These are phyloP conservation scores for Hirtodrosophila duncani DNA, from an alignment of 2,888 invertebrate species.

Conservation along the genomic window DNA sequence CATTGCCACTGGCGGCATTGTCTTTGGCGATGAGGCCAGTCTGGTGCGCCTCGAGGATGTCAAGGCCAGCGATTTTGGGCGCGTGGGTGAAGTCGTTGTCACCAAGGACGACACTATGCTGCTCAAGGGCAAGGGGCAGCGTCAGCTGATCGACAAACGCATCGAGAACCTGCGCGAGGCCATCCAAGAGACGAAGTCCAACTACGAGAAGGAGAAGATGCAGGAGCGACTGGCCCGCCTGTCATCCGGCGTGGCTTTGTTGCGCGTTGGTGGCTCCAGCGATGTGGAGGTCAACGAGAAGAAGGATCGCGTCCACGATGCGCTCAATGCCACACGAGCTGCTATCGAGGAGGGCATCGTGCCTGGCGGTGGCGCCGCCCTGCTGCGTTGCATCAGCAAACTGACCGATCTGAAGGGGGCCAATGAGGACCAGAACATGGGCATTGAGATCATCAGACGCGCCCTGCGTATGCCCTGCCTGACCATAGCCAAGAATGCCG, in stretches of 20 bases:
- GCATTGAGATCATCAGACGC: constrained; percentile 91
- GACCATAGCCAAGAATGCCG: constrained; percentile 95
- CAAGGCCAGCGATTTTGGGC: constrained; percentile 87
- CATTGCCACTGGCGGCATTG: constrained; percentile 91
- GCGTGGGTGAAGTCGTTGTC: constrained; percentile 90
- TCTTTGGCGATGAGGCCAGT: constrained; percentile 95
- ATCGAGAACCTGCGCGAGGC: constrained; percentile 90
- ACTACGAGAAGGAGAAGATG: constrained; percentile 96
- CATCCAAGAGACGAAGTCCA: constrained; percentile 90
- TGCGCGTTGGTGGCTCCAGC: constrained; percentile 91
- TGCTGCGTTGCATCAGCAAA: constrained; percentile 87
- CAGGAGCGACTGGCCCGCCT: constrained; percentile 93
- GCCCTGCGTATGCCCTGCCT: constrained; percentile 93
- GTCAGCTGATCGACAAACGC: constrained; percentile 88
- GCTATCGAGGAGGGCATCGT: constrained; percentile 98
- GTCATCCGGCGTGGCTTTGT: constrained; percentile 88
- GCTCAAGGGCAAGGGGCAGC: constrained; percentile 86
- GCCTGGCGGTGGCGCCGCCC: constrained; percentile 95
- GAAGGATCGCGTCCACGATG: constrained; percentile 96
- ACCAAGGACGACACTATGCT: constrained; percentile 94
- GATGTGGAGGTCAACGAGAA: constrained; percentile 96
- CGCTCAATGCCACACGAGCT: constrained; percentile 93
- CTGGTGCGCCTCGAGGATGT: constrained; percentile 93
- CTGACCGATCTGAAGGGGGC: constrained; percentile 83
- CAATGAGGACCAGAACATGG: constrained; percentile 83